Base-by-base conservation (phyloP, 2,888 invertebrate species). In the Galerucella calmariensis region DNA sequence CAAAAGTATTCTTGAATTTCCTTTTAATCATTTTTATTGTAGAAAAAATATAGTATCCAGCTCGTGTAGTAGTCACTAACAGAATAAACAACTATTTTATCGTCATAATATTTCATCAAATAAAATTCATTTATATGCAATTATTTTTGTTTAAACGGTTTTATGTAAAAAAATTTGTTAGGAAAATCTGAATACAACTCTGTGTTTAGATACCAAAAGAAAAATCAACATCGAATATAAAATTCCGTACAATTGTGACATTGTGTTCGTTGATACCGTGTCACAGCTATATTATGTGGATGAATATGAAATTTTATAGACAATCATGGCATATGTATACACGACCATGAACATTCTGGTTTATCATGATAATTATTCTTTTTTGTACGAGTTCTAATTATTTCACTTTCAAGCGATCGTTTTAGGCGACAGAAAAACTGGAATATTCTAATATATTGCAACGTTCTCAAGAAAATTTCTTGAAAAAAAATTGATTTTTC, bases 181-280 rank as follows among this genome's bases (percentile, higher is more conserved):
- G 41, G n/a, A 27, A 27, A 62, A n/a, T n/a, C 35, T 41, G 14
- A 62, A 35, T 62, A 5, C 63, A 46, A 0, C 46, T 12, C 63
- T 65, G 63, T 5, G 51, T 12, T 62, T 35, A 44, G 41, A 63
- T 53, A 63, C 53, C 41, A 53, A 62, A 63, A 70, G 70, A 51
- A 70, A 70, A 70, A 70, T 70, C 63, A 70, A 70, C 70, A 70
- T 16, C 41, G 70, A 62, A 70, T 63, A 70, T 63, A 35, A 70
- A 70, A 70, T 70, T 70, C 53, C 35, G 63, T 63, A 63, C 53
- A 63, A 46, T 70, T 65, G 63, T 46, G 20, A 65, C 63, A 65
- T 65, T 65, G 46, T 65, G 63, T 16, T 11, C 63, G 63, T 46
- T 20, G 46, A 44, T 63, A 44, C 14, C 63, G 46, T 63, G 63